Evolutionary conservation across 1,140 invertebrate species (phyloP).

Genomic region (Aphelinus certus): DNA sequence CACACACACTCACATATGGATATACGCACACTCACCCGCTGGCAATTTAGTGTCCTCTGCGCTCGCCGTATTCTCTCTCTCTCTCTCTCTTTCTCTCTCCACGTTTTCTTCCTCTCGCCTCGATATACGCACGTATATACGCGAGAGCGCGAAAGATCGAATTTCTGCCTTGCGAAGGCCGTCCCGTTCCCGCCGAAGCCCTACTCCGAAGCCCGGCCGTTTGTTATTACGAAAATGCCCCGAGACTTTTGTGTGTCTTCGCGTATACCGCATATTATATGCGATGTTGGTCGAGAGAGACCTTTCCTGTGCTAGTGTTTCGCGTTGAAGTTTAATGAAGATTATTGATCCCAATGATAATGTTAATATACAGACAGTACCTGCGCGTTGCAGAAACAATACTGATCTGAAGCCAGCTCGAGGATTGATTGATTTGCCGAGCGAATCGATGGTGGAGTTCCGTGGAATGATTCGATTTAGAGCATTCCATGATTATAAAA

Average conservation of each 20-base stretch:
- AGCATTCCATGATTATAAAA: too few species aligned
- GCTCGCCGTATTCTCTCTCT: background rate
- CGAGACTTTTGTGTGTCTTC: too few species aligned
- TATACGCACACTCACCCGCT: too few species aligned
- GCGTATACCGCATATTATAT: too few species aligned
- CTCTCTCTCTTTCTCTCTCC: slow-evolving; percentile 6
- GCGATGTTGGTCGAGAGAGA: background rate
- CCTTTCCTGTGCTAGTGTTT: background rate
- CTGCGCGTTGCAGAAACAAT: too few species aligned
- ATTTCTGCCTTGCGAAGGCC: slow-evolving; percentile 21
- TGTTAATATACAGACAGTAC: too few species aligned
- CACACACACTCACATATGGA: background rate
- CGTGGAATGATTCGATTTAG: too few species aligned
- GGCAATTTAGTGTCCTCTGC: background rate
- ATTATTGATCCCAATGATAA: background rate
- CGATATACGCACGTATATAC: too few species aligned
- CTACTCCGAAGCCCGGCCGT: background rate
- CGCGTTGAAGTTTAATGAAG: background rate
- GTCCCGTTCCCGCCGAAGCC: slow-evolving; percentile 1
- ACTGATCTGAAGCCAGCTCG: too few species aligned
- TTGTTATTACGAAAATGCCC: too few species aligned
- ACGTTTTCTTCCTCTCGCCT: background rate
- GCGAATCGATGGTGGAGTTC: too few species aligned
- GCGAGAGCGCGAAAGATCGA: background rate
- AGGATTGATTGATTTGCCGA: too few species aligned